Conservation (phyloP, 2,888 invertebrate species). For the Leptinotarsa rubiginosa region DNA sequence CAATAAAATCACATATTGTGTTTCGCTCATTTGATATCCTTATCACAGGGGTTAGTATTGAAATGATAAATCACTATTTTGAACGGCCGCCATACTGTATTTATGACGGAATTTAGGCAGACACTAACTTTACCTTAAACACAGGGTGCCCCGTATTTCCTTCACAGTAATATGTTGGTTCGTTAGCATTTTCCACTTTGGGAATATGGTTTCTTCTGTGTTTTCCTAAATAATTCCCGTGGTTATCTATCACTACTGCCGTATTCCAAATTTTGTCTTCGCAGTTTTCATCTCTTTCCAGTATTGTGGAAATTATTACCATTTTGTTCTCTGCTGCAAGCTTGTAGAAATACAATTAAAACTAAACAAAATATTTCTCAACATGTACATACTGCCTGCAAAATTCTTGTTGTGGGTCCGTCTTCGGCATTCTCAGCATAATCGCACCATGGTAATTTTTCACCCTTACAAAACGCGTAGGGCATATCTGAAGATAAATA, state of each 20-base stretch:
- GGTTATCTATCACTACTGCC: conserved; percentile 88
- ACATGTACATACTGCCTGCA: conserved; percentile 69
- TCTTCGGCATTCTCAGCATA: conserved; percentile 89
- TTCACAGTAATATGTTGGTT: conserved; percentile 94
- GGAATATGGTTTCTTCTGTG: conserved; percentile 98
- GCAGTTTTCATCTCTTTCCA: conserved; percentile 87
- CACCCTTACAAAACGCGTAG: conserved; percentile 95
- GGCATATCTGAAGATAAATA: conserved; percentile 84
- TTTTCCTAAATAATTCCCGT: conserved; percentile 90
- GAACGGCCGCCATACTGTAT: too few species aligned
- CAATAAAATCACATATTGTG: too few species aligned
- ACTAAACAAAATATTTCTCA: conserved; percentile 26
- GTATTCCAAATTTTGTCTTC: conserved; percentile 94
- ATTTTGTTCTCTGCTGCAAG: conserved; percentile 74
- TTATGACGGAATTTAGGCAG: too few species aligned
- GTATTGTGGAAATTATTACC: conserved; percentile 94
- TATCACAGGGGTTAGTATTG: too few species aligned
- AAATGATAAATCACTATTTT: too few species aligned
- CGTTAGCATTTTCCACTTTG: conserved; percentile 96
- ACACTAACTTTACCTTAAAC: conserved; percentile 70
- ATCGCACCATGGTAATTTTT: conserved; percentile 93
- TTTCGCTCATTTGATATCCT: too few species aligned
- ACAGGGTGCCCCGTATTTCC: conserved; percentile 95
- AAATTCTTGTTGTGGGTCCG: conserved; percentile 86
- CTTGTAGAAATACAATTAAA: not conserved